These are phyloP conservation scores for Pheosia gnoma DNA, from an alignment of 2,888 invertebrate species.

Conservation along the genomic window DNA sequence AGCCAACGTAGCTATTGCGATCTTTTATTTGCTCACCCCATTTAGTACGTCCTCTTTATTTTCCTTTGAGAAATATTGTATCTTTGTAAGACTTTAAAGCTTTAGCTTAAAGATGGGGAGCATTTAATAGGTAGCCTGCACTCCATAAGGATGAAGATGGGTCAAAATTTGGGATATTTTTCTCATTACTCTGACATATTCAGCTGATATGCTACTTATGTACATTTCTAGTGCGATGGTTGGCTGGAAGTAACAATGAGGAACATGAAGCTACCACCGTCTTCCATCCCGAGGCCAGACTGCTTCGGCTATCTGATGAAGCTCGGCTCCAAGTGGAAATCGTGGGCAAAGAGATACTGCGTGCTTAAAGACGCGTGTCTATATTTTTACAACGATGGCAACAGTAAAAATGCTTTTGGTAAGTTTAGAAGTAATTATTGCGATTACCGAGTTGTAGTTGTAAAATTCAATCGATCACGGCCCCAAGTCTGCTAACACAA, in stretches of 20 bases:
- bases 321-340: slow-evolving; percentile 92
- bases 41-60: no score
- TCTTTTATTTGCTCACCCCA: no score
- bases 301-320: slow-evolving; percentile 97
- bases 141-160: no score
- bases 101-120: no score
- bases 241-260: slow-evolving; percentile 88
- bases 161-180: no score
- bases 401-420: slow-evolving; percentile 95
- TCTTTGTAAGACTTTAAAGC: no score
- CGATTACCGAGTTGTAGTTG: no score
- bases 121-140: no score
- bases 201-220: not conserved
- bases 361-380: slow-evolving; percentile 97
- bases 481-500: no score
- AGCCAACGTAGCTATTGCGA: no score
- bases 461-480: no score
- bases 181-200: not conserved
- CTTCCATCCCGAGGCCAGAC: slow-evolving; percentile 91
- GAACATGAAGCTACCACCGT: slow-evolving; percentile 92
- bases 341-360: slow-evolving; percentile 96
- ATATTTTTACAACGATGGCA: slow-evolving; percentile 95
- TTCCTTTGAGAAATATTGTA: no score
- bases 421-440: slow-evolving; percentile 42
- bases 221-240: slow-evolving; percentile 68